These are phyloP conservation scores for Tipula lateralis DNA, from an alignment of 2,888 invertebrate species.

Conservation along the genomic window DNA sequence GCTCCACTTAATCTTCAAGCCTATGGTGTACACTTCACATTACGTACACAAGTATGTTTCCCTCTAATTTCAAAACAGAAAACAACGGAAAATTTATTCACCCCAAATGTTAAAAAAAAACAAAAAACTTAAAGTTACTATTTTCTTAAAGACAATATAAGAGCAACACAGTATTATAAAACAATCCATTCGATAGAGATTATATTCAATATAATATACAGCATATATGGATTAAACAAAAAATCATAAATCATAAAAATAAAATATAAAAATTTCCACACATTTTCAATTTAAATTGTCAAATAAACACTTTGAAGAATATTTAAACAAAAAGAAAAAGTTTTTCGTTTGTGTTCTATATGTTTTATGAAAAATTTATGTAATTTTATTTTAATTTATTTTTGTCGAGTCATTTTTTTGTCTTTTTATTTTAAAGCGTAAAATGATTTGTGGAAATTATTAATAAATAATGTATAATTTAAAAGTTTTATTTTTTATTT, in stretches of 20 bases:
- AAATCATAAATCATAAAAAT: constrained; percentile 20
- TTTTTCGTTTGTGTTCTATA: background rate
- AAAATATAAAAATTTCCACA: background rate
- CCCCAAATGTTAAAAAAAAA: background rate
- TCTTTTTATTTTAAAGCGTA: background rate
- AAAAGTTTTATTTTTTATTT: background rate
- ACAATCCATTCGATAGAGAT: background rate
- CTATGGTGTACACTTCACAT: background rate
- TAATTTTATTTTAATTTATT: constrained; percentile 24
- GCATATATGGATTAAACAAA: background rate
- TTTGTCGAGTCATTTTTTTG: background rate
- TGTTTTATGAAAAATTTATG: constrained; percentile 1
- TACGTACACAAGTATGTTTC: background rate
- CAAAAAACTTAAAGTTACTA: background rate
- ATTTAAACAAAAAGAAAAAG: background rate
- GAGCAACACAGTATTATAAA: background rate
- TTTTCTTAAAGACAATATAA: constrained; percentile 13
- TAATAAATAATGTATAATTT: background rate
- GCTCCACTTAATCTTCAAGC: background rate
- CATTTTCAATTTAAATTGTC: constrained; percentile 24
- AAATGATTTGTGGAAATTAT: background rate
- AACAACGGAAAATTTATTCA: background rate
- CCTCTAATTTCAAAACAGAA: background rate
- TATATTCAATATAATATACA: background rate
- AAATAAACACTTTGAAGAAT: constrained; percentile 24